Base-by-base conservation (phyloP, 2,113 vertebrate species). In the Tragulus kanchil region DNA sequence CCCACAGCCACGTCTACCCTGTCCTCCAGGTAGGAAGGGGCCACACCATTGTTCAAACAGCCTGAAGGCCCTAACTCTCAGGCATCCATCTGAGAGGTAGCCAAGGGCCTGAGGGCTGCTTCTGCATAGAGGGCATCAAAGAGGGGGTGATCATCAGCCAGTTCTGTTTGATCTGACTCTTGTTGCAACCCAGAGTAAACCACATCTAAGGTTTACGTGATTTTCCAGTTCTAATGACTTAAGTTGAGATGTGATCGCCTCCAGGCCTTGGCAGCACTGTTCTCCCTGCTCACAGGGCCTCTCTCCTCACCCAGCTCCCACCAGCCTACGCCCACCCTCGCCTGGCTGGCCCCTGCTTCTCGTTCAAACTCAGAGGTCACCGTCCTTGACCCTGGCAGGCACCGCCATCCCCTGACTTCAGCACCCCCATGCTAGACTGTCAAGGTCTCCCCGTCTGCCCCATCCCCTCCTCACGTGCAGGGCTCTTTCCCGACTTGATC, bases 191-290 rank as follows among this genome's bases (percentile, higher is more conserved):
- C 77, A 85, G 69, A 64, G 77, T 31, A 42, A 73, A 71, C 15
- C 31, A 78, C 54, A 62, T 26, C 15, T 54, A 78, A 79, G 88
- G 64, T 86, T 48, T 19, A 73, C 28, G 10, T 0, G 36, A 84
- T 62, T 93, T 92, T 96, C 64, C 19, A 15, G 56, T 85, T 81
- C 67, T 26, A 73, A 36, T 9, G 16, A 83, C 75, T 91, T 45
- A 52, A 62, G 75, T 56, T 94, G 65, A 77, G 85, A 82, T 79
- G 48, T 3, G 8, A 1, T 65, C 59, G 61, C 15, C 48, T 50
- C 58, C 11, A 8, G 85, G 71, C 6, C 65, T 94, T 85, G 16
- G 7, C 54, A 52, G 71, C 14, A 9, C n/a, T 69, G 12, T 36
- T 26, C 59, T 61, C 65, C 31, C 78, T n/a, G 7, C 31, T 17